A percentile compares a stretch with the other conserved stretches of the same genome.
Conservation (phyloP, 2,888 invertebrate species). For the Caenorhabditis sp. region DNA sequence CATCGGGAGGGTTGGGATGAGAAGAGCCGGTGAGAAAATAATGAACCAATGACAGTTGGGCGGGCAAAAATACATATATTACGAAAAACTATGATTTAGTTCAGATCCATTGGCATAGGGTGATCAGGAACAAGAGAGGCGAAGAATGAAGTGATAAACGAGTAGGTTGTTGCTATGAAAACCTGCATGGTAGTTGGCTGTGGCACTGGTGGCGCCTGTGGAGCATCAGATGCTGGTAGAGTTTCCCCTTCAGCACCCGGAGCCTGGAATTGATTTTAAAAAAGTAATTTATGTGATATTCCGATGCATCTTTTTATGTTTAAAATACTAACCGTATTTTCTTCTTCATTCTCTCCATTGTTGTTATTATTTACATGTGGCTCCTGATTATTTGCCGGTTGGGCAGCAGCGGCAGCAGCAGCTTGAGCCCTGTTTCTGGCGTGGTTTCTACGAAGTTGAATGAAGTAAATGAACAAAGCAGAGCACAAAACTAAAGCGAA, state of each 20-base stretch:
- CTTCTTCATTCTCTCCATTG: constrained; percentile 63
- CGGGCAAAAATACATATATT: background rate
- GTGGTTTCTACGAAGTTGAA: constrained; percentile 64
- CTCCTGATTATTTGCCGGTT: constrained; percentile 38
- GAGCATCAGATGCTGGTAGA: constrained; percentile 9
- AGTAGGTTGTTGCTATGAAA: constrained; percentile 88
- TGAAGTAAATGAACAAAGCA: constrained; percentile 65
- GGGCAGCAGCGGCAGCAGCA: constrained; percentile 39
- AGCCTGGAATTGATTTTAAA: constrained; percentile 38
- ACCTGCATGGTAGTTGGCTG: constrained; percentile 87
- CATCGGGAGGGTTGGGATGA: constrained; percentile 45
- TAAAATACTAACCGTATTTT: constrained; percentile 33
- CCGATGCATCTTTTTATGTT: background rate
- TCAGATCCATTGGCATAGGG: constrained; percentile 85
- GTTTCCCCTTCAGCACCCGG: constrained; percentile 33
- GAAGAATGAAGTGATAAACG: constrained; percentile 94
- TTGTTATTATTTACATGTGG: constrained; percentile 70
- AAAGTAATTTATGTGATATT: background rate
- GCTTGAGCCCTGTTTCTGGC: constrained; percentile 46
- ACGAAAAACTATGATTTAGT: constrained; percentile 59
- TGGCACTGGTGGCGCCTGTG: constrained; percentile 9
- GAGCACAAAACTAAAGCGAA: constrained; percentile 62
- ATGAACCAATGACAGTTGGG: constrained; percentile 7
- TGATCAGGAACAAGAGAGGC: constrained; percentile 95
- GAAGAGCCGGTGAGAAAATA: constrained; percentile 30